Evolutionary conservation across 2,888 invertebrate species (phyloP).

Genomic region (Rosalia funebris): DNA sequence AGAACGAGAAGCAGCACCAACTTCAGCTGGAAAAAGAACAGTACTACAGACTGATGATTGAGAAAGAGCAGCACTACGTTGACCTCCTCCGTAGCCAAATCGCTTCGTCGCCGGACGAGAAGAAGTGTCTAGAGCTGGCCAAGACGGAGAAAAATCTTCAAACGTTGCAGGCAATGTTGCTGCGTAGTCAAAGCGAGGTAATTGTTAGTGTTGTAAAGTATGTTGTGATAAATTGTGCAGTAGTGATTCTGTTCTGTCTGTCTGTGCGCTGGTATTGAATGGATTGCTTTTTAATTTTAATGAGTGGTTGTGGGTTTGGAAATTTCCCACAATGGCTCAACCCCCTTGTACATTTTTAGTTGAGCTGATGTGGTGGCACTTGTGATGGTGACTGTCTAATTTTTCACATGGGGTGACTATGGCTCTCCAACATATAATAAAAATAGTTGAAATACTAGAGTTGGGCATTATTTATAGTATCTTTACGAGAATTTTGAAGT

Average conservation of each 20-base stretch:
- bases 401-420: conserved; percentile 40
- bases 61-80: conserved; percentile 85
- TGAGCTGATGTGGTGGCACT: conserved; percentile 45
- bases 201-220: conserved; percentile 25
- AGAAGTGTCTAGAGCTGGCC: conserved; percentile 66
- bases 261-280: conserved; percentile 40
- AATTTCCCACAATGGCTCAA: conserved; percentile 22
- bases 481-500: no score
- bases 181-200: conserved; percentile 59
- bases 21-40: conserved; percentile 84
- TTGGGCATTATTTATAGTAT: no score
- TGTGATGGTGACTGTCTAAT: conserved; percentile 46
- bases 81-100: conserved; percentile 79
- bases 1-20: conserved; percentile 88
- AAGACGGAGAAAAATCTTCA: conserved; percentile 71
- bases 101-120: conserved; percentile 63
- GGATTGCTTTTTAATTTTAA: conserved; percentile 36
- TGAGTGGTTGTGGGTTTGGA: conserved; percentile 24
- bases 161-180: conserved; percentile 70
- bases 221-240: conserved; percentile 30
- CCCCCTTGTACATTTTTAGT: conserved; percentile 32
- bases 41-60: conserved; percentile 89
- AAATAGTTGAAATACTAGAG: no score
- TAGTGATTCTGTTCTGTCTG: conserved; percentile 30
- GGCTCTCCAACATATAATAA: conserved; percentile 2